Conservation (phyloP, 2,888 invertebrate species). For the Ormyrus labotus region DNA sequence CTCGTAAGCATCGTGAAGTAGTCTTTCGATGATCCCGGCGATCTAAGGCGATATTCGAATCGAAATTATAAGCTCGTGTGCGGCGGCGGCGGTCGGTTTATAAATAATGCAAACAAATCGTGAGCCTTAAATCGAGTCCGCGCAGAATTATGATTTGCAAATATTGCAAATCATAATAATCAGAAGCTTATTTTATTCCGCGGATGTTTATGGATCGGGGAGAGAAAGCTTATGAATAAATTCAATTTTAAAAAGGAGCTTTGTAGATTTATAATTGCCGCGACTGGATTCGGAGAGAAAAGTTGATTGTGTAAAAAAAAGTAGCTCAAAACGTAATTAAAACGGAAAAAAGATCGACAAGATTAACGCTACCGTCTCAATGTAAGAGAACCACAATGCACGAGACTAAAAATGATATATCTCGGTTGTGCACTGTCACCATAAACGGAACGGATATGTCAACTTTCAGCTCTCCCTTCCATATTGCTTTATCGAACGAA, state of each 20-base stretch:
- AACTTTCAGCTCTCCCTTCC: too few species aligned
- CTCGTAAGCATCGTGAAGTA: neutral
- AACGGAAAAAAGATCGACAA: too few species aligned
- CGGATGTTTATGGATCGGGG: slow-evolving; percentile 37
- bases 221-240: slow-evolving; percentile 53
- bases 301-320: neutral
- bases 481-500: too few species aligned
- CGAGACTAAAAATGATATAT: too few species aligned
- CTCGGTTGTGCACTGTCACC: too few species aligned
- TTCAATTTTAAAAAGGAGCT: slow-evolving; percentile 20
- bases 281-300: neutral
- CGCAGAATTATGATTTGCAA: slow-evolving; percentile 31
- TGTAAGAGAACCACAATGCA: too few species aligned
- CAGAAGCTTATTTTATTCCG: slow-evolving; percentile 36
- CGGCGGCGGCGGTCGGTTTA: neutral
- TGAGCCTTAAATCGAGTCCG: neutral
- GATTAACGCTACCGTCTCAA: too few species aligned
- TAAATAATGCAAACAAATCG: slow-evolving; percentile 25
- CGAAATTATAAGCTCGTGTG: neutral
- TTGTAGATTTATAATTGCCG: slow-evolving; percentile 29
- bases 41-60: slow-evolving; percentile 25
- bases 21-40: neutral
- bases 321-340: too few species aligned
- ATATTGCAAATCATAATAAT: slow-evolving; percentile 43
- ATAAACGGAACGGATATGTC: too few species aligned